Conservation (phyloP, 2,113 vertebrate genomes). For the Phylloscopus trochiloides region DNA sequence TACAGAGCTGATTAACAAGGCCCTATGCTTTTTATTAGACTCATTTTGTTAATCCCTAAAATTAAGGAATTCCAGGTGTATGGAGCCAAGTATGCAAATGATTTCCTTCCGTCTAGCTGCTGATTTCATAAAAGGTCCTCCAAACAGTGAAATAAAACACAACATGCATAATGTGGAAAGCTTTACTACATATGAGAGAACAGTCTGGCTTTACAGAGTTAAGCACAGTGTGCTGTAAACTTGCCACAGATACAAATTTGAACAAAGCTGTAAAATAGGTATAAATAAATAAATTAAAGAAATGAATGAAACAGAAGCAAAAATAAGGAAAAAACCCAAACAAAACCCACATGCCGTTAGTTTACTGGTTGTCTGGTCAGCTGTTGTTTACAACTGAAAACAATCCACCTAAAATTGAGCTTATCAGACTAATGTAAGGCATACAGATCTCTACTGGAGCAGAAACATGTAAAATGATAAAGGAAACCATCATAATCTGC, state of each 20-base stretch:
- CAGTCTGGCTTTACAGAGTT: slow-evolving; percentile 68
- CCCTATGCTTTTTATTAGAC: slow-evolving; percentile 78
- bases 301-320: background rate
- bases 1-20: slow-evolving; percentile 78
- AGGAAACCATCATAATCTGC: background rate
- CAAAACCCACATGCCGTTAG: background rate
- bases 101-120: slow-evolving; percentile 76
- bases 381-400: slow-evolving; percentile 56
- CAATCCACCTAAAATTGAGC: background rate
- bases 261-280: slow-evolving; percentile 69
- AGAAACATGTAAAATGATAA: slow-evolving; percentile 43
- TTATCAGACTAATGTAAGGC: background rate
- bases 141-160: slow-evolving; percentile 75
- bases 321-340: background rate
- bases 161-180: slow-evolving; percentile 55
- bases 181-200: slow-evolving; percentile 64
- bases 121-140: slow-evolving; percentile 76
- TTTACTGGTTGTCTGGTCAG: background rate
- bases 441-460: background rate
- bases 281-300: slow-evolving; percentile 47
- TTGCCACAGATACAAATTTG: slow-evolving; percentile 71
- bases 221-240: slow-evolving; percentile 62
- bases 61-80: slow-evolving; percentile 82
- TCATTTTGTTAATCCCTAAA: slow-evolving; percentile 80
- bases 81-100: slow-evolving; percentile 81